Evolutionary conservation across 2,888 invertebrate genomes (phyloP).

Genomic region (Nipponacmea schrenckii): DNA sequence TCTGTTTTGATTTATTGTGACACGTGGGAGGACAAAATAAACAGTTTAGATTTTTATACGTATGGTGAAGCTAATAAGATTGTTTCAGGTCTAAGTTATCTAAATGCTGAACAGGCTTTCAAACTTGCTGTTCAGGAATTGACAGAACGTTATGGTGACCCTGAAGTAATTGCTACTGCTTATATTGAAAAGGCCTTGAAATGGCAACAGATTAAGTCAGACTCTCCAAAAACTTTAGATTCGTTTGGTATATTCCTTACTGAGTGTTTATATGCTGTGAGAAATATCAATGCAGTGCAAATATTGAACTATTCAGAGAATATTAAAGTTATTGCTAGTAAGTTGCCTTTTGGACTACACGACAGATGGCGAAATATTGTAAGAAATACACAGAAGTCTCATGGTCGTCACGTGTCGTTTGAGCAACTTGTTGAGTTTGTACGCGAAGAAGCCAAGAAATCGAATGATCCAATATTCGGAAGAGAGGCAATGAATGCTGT

Average conservation of each 20-base stretch:
- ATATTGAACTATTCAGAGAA: constrained; percentile 22
- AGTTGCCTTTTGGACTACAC: constrained; percentile 19
- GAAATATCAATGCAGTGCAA: constrained; percentile 13
- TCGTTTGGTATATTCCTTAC: constrained; percentile 19
- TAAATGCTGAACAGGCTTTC: not conserved
- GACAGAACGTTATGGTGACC: constrained; percentile 18
- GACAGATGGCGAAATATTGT: constrained; percentile 23
- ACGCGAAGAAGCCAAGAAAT: not conserved
- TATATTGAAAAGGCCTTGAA: constrained; percentile 22
- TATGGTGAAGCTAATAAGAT: not conserved
- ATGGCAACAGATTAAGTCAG: constrained; percentile 21
- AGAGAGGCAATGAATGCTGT: not conserved
- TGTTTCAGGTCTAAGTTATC: not conserved
- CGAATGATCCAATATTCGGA: not conserved
- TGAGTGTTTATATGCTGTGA: constrained; percentile 18
- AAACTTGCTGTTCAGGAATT: constrained; percentile 8
- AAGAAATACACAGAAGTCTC: not conserved
- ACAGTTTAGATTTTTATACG: not conserved
- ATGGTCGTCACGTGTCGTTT: not conserved
- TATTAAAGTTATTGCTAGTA: constrained; percentile 8
- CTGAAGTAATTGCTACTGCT: constrained; percentile 19
- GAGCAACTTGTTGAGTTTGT: not conserved
- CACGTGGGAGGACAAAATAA: not conserved
- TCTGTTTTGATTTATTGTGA: not conserved
- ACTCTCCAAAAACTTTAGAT: constrained; percentile 19